Percentiles rank a stretch among this genome's conserved stretches.
Conservation (phyloP, 2,797 vertebrate species). For the Pampus argenteus region DNA sequence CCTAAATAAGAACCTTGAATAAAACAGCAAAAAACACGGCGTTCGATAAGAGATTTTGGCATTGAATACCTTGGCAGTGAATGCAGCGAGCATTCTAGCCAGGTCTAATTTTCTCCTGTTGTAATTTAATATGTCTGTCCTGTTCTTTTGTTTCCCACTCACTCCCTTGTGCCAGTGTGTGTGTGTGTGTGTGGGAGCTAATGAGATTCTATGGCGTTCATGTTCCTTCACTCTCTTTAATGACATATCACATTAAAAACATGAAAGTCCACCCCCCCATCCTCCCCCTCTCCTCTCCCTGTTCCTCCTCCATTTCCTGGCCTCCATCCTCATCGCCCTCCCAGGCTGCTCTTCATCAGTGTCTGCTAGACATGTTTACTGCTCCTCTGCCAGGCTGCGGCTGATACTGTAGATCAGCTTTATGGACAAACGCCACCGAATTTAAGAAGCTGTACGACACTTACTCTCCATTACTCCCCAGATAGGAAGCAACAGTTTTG, state of each 20-base stretch:
- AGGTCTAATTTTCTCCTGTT: conserved; percentile 12
- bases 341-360: conserved; percentile 21
- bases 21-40: conserved; percentile 4
- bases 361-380: conserved; percentile 39
- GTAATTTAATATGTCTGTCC: conserved; percentile 29
- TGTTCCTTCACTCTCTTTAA: background rate
- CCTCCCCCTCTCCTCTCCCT: background rate
- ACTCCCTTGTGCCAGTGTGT: background rate
- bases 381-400: conserved; percentile 18
- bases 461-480: background rate
- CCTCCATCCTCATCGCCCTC: background rate
- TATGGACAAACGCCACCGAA: conserved; percentile 7
- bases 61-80: background rate
- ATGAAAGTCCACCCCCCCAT: conserved; percentile 5
- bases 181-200: conserved; percentile 1
- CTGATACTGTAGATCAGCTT: conserved; percentile 31
- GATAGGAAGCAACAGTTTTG: conserved; percentile 20
- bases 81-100: background rate
- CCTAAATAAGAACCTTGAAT: background rate
- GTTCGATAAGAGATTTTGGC: conserved; percentile 5
- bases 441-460: conserved; percentile 22
- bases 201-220: background rate
- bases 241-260: conserved; percentile 8
- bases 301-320: background rate
- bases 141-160: conserved; percentile 25